Base-by-base conservation (phyloP, 2,113 vertebrate genomes). In the Scomber japonicus region DNA sequence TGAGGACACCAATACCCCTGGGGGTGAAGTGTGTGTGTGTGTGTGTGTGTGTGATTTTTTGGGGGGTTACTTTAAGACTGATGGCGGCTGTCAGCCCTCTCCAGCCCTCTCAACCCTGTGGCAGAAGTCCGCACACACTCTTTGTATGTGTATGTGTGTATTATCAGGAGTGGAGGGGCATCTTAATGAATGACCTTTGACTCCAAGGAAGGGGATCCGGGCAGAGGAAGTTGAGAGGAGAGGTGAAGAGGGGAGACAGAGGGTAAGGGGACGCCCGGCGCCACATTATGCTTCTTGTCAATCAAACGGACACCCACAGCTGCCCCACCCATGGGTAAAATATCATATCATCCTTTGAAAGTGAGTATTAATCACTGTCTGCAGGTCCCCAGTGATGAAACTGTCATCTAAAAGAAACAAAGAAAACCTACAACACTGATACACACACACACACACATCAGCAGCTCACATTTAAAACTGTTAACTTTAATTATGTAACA, bases 281-380 rank as follows among this genome's bases (percentile, higher is more conserved):
- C 93, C 91, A 92, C 93, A 94, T 92, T 92, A 91, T 45, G 75
- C 61, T 63, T 81, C 64, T 78, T 86, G 89, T 90, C 91, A 78
- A 30, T 94, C 91, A 93, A 82, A 72, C 19, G 2, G 73, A 90
- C 88, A 89, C 71, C 71, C 72, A 1, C 14, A 17, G 59, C n/a
- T n/a, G 75, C 71, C 57, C 13, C 72, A 35, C 66, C 80, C 74
- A 49, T 11, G 46, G 44, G 59, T 8, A 7, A 51, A 65, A 49
- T 46, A 40, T 10, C 1, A 54, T 11, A 24, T 56, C 40, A 31
- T 64, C 48, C 17, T 35, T 72, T 72, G 83, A 88, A 91, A 89
- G 89, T 91, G 89, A 79, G 44, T 0, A 53, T 7, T 21, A 13
- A 7, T 21, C 31, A 21, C 44, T 17, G 13, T 48, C 44, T 17